phyloP scores from a whole-genome alignment of 2,113 vertebrate genomes.

The Lichenostomus cassidix region DNA sequence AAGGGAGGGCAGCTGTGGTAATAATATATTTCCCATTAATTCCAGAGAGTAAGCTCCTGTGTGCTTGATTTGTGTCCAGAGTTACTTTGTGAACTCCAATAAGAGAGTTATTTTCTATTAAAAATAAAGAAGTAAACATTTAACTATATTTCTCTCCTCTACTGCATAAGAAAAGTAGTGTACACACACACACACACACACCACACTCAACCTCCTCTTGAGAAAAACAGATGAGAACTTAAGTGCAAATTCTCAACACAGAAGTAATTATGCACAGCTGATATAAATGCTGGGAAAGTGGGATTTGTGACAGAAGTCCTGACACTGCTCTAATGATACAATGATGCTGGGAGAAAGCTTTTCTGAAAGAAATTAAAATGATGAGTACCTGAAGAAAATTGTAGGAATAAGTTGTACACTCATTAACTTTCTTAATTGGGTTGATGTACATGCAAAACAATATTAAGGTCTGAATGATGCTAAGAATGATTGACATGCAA shows the following conservation, averaged over 20 bases:
- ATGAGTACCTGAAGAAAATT: not conserved
- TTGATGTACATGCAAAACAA: not conserved
- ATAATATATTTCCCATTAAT: not conserved
- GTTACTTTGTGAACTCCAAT: not conserved
- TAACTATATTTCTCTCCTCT: not conserved
- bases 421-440: not conserved
- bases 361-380: not conserved
- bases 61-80: not conserved
- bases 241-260: not conserved
- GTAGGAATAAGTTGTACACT: not conserved
- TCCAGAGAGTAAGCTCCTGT: not conserved
- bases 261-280: not conserved
- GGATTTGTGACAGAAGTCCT: not conserved
- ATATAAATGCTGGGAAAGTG: not conserved
- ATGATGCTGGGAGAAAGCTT: not conserved
- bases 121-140: not conserved
- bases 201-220: not conserved
- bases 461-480: not conserved
- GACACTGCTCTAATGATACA: not conserved
- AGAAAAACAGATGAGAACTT: not conserved
- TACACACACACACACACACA: no score
- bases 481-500: slow-evolving; percentile 15
- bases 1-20: not conserved
- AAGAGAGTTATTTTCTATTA: not conserved
- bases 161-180: not conserved